These are phyloP conservation scores for Chaetorhynchus papuensis DNA, from an alignment of 2,113 vertebrate species.

Conservation along the genomic window DNA sequence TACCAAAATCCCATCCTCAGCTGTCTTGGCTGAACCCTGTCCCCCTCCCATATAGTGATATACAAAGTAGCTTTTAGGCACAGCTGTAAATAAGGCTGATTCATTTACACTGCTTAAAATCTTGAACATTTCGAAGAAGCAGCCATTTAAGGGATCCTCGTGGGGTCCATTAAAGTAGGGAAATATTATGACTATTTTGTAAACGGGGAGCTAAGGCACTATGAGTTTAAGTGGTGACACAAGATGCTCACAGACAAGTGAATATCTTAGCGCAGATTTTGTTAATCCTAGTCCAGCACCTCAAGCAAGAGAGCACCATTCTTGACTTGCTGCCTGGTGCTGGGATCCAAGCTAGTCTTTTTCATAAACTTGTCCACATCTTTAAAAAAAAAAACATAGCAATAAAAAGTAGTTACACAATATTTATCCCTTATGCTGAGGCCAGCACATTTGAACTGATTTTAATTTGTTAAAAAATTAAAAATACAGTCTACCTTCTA, in stretches of 20 bases:
- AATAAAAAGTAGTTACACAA: neutral
- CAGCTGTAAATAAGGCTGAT: conserved; percentile 7
- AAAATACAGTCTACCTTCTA: conserved; percentile 5
- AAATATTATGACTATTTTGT: neutral
- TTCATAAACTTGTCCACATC: neutral
- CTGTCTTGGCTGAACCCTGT: neutral
- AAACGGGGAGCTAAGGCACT: neutral
- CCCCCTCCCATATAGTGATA: neutral
- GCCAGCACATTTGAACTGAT: neutral
- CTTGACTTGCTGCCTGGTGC: neutral
- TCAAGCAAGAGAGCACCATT: neutral
- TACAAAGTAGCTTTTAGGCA: neutral
- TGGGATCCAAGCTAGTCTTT: neutral
- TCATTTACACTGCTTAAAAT: conserved; percentile 4
- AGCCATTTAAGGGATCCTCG: neutral
- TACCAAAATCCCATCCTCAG: neutral
- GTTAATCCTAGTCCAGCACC: neutral
- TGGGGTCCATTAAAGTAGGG: neutral
- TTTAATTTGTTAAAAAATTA: conserved; percentile 44
- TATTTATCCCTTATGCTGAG: neutral
- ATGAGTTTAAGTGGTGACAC: neutral
- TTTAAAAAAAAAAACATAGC: neutral
- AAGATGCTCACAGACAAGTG: neutral
- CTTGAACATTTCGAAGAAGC: neutral
- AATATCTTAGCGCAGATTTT: neutral